Conservation (phyloP, 1,140 invertebrate species). For the Cyrtorhinus lividipennis region DNA sequence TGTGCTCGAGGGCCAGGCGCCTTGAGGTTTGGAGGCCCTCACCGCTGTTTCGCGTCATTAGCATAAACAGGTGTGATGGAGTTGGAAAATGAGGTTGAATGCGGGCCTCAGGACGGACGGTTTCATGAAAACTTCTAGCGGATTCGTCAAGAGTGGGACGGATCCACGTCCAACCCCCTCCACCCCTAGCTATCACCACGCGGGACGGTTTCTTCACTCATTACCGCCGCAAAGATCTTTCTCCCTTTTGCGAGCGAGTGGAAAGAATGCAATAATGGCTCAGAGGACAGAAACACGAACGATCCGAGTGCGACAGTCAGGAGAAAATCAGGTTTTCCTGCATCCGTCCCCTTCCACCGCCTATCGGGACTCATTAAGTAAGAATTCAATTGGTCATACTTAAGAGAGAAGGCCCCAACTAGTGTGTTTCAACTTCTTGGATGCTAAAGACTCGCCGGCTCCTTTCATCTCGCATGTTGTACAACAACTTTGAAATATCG, state of each 20-base stretch:
- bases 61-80: not conserved
- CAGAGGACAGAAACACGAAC: not conserved
- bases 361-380: slow-evolving; percentile 1
- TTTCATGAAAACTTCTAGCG: not conserved
- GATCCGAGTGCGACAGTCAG: not conserved
- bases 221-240: not conserved
- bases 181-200: no score
- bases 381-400: slow-evolving; percentile 7
- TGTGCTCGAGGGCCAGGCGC: no score
- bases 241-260: not conserved
- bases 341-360: not conserved
- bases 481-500: not conserved
- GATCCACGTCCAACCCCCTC: no score
- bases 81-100: not conserved
- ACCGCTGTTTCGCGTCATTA: not conserved
- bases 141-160: not conserved
- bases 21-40: no score
- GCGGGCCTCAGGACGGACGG: not conserved
- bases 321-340: not conserved
- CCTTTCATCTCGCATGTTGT: slow-evolving; percentile 4
- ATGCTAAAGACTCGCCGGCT: not conserved
- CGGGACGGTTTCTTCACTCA: not conserved
- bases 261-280: slow-evolving; percentile 7
- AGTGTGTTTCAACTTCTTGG: not conserved
- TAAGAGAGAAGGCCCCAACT: not conserved